Conservation (phyloP, 2,113 vertebrate genomes). For the Elachura formosa region DNA sequence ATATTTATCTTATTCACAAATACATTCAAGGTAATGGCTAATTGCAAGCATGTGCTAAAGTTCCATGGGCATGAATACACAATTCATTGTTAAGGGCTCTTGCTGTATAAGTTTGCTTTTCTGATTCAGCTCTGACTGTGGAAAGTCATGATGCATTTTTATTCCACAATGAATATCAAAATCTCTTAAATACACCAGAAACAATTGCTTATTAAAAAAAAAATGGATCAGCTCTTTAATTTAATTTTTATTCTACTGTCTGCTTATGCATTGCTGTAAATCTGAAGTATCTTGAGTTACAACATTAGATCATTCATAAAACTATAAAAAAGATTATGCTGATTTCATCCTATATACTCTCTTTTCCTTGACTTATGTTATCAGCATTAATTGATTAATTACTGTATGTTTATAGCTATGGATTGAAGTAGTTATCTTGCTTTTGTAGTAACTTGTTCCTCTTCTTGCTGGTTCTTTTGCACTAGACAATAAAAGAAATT, state of each 20-base stretch:
- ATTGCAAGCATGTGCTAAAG: not conserved
- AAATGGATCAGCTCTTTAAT: not conserved
- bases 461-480: conserved; percentile 29
- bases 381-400: conserved; percentile 67
- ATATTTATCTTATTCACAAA: not conserved
- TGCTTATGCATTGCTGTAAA: not conserved
- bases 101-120: not conserved
- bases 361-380: conserved; percentile 11
- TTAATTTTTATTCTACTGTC: not conserved
- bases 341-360: conserved; percentile 37
- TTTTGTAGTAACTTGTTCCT: conserved; percentile 52
- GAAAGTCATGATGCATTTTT: not conserved
- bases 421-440: conserved; percentile 44
- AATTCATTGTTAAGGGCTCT: conserved; percentile 1
- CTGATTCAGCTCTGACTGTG: not conserved
- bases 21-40: not conserved
- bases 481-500: conserved; percentile 60
- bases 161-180: not conserved
- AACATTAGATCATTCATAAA: conserved; percentile 21
- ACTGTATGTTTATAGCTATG: conserved; percentile 59
- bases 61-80: not conserved
- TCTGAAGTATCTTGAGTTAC: not conserved
- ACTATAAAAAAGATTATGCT: conserved; percentile 1
- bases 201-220: not conserved
- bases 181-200: not conserved